Evolutionary conservation across 2,888 invertebrate species (phyloP), one percentile per base, ranked within the genome.

Genomic region (Diarsia mendica): DNA sequence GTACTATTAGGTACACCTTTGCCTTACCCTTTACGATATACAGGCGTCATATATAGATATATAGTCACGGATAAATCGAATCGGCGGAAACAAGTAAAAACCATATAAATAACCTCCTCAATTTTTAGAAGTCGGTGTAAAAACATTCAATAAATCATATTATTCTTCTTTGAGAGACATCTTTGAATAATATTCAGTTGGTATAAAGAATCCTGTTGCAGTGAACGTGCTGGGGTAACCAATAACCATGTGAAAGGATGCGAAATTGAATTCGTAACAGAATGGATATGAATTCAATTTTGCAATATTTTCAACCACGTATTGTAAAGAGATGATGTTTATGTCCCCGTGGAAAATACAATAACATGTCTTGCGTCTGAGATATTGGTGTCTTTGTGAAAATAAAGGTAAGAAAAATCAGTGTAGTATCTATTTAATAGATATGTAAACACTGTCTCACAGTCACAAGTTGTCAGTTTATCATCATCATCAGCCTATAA

Each of bases 231-330:
- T 11, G n/a, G 10, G 44, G 60, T 48, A 49, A 49, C 49, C 39
- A 60, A 49, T 58, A 58, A 39, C 11, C 3, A 61, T 20, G 15
- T 75, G 33, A 8, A 63, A 15, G 44, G 44, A 44, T 63, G 44
- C 8, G 63, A n/a, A 63, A 63, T 63, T 63, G 63, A 44, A 63
- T 63, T 63, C 44, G 44, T 63, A 63, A 44, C n/a, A 44, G 39
- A 63, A 63, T 63, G 44, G 76, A 76, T 61, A n/a, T 39, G 39
- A 67, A 75, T 76, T 75, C 46, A 61, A 76, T 76, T 53, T 76
- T 48, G 51, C 66, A 75, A 75, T 75, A 77, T 51, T 68, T 58
- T 58, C 51, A 28, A 46, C 13, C 48, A 28, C 72, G 48, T 73
- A 44, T n/a, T 60, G 15, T 72, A 49, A 13, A 44, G 58, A 73